phyloP scores from a whole-genome alignment of 2,113 vertebrate genomes.

The Protomyctophum bolini region DNA sequence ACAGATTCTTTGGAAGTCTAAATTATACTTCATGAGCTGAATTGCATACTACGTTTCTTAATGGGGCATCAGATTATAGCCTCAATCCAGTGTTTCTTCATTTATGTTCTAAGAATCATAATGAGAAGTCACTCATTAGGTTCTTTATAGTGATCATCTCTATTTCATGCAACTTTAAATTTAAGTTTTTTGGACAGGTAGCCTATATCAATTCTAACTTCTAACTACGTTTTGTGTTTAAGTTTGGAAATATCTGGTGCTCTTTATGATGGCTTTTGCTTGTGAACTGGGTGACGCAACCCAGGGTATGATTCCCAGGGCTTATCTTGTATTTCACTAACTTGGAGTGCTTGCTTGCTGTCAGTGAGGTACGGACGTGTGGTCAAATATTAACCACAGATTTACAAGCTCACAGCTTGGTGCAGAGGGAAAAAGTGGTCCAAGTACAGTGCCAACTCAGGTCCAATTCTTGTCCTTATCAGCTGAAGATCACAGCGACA shows the following conservation, averaged over 20 bases:
- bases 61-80: slow-evolving; percentile 41
- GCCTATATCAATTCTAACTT: neutral
- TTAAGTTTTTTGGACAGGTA: neutral
- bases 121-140: slow-evolving; percentile 38
- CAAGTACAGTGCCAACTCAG: no score
- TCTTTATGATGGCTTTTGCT: slow-evolving; percentile 19
- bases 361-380: slow-evolving; percentile 23
- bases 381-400: slow-evolving; percentile 38
- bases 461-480: slow-evolving; percentile 53
- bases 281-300: slow-evolving; percentile 34
- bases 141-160: slow-evolving; percentile 7
- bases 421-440: no score
- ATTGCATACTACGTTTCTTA: slow-evolving; percentile 27
- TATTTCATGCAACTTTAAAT: slow-evolving; percentile 11
- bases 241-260: slow-evolving; percentile 14
- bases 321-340: slow-evolving; percentile 56
- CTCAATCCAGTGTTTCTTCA: slow-evolving; percentile 54
- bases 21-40: neutral
- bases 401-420: no score
- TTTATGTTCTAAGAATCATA: slow-evolving; percentile 41
- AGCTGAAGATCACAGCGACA: slow-evolving; percentile 52
- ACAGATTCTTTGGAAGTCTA: neutral
- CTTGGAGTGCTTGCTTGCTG: slow-evolving; percentile 17
- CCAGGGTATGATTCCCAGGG: slow-evolving; percentile 16
- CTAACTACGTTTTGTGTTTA: neutral